Base-by-base conservation (phyloP, 2,797 vertebrate species). In the Hoplostethus mediterraneus region DNA sequence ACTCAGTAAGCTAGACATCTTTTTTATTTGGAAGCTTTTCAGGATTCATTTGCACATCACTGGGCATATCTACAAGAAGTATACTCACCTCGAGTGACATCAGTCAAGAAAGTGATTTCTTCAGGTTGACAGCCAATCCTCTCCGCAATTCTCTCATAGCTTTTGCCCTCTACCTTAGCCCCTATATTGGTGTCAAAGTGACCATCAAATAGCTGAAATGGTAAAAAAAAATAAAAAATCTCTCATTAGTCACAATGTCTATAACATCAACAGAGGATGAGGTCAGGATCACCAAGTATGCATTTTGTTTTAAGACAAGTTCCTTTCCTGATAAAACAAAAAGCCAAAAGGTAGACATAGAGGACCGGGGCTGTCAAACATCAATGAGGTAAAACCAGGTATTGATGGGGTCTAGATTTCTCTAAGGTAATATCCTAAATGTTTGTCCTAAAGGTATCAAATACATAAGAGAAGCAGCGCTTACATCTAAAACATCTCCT, bases 111-210 rank as follows among this genome's bases (percentile, higher is more conserved):
- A 8, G 97, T 95, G 72, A 98, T 96, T 79, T 98, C 97, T 78
- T 94, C 96, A 14, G 97, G 92, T n/a, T 88, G 92, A 0, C 96
- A 98, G 1, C 97, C 97, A 21, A 98, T 97, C 77, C 95, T 94
- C 61, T 95, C 87, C 0, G 96, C 96, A 40, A 99, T 99, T 81
- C 94, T 95, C 76, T 95, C 94, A 16, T 99, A 99, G 90, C 98
- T 99, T 85, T 97, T 97, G n/a, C 94, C 92, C 53, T 99, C 97
- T 12, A 98, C 95, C 89, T 99, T 99, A 52, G 93, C 86, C 21
- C 98, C 98, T 82, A 98, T 95, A 74, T 94, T 96, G 59, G 97
- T 99, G 87, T 99, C 98, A 76, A 99, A 99, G 90, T 99, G 96
- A 8, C 98, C 98, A 0, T 98, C 96, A 3, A 99, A 95, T 69